Evolutionary conservation across 2,797 vertebrate species (phyloP).

Genomic region (Danio tinwini): DNA sequence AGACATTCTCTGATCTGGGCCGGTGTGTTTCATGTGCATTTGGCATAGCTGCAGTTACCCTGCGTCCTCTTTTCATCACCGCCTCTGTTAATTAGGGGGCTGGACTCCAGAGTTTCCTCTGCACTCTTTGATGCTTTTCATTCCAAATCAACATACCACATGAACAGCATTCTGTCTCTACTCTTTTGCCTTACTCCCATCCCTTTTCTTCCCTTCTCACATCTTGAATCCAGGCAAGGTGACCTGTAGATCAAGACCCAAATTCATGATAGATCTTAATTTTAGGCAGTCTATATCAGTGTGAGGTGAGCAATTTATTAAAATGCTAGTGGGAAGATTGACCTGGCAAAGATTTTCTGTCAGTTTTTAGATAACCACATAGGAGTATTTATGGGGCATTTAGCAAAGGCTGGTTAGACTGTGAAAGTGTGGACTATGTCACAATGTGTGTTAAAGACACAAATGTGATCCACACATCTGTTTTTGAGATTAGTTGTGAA

Average conservation of each 20-base stretch:
- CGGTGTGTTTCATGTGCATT: constrained; percentile 82
- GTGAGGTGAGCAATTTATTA: constrained; percentile 33
- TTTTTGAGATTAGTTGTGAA: constrained; percentile 38
- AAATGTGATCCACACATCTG: constrained; percentile 47
- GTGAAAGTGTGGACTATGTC: constrained; percentile 32
- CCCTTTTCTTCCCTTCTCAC: constrained; percentile 33
- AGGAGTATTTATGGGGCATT: constrained; percentile 39
- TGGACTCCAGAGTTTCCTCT: constrained; percentile 72
- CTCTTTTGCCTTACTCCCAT: constrained; percentile 28
- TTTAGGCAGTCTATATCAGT: constrained; percentile 52
- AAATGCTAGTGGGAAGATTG: constrained; percentile 73
- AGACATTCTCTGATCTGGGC: constrained; percentile 78
- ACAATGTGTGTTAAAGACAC: constrained; percentile 36
- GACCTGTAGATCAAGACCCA: constrained; percentile 28
- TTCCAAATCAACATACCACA: constrained; percentile 60
- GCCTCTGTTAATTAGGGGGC: constrained; percentile 83
- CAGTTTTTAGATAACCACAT: constrained; percentile 35
- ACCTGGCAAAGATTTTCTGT: constrained; percentile 50
- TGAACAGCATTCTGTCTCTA: constrained; percentile 56
- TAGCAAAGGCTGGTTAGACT: constrained; percentile 40
- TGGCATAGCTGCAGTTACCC: constrained; percentile 81
- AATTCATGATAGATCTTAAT: neutral
- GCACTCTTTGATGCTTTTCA: constrained; percentile 63
- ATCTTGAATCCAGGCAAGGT: constrained; percentile 35
- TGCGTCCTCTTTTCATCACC: constrained; percentile 83